Conservation (phyloP, 2,888 invertebrate species). For the Cinara cedri region DNA sequence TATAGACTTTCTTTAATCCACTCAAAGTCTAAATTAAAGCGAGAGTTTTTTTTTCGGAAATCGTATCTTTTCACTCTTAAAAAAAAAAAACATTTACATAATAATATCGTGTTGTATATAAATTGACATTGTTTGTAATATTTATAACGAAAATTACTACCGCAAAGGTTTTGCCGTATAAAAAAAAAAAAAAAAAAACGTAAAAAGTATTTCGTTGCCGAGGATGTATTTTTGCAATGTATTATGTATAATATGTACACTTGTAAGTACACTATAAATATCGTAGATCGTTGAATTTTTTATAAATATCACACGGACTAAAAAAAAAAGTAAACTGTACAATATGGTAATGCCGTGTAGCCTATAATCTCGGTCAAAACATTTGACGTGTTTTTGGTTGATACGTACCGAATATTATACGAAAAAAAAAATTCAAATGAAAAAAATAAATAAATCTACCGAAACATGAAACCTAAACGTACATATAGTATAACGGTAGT, state of each 20-base stretch:
- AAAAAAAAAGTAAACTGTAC: neutral
- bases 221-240: neutral
- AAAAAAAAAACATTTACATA: neutral
- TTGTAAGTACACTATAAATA: neutral
- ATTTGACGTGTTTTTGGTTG: neutral
- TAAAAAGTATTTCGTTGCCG: neutral
- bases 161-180: neutral
- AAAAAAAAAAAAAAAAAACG: neutral
- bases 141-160: conserved; percentile 4
- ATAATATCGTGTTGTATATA: neutral
- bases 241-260: conserved; percentile 3
- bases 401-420: neutral
- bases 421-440: neutral
- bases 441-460: neutral
- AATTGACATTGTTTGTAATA: neutral
- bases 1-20: neutral
- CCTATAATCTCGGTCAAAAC: conserved; percentile 4
- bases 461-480: neutral
- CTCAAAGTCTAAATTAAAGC: neutral
- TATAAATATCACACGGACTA: neutral
- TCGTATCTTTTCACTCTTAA: no score
- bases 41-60: neutral
- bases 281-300: conserved; percentile 4
- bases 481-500: no score
- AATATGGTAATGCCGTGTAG: conserved; percentile 14